These are phyloP conservation scores for Zoanthus solanderi DNA, from an alignment of 92 coral and sea anemone species.

Conservation along the genomic window DNA sequence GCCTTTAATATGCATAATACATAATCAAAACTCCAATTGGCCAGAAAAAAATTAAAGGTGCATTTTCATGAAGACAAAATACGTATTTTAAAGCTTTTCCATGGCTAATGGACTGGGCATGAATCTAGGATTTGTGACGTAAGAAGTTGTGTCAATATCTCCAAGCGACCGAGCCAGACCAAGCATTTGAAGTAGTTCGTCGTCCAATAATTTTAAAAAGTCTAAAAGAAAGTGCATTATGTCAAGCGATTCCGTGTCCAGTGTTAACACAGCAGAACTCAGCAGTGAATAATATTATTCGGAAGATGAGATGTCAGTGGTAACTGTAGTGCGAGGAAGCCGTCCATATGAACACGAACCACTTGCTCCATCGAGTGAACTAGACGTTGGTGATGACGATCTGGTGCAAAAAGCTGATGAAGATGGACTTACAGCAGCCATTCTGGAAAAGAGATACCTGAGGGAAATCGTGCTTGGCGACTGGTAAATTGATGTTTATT, in stretches of 20 bases:
- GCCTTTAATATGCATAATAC: neutral
- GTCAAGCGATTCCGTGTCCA: constrained; percentile 19
- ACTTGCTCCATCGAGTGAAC: constrained; percentile 5
- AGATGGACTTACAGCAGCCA: constrained; percentile 1
- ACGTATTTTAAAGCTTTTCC: too few relatives aligned
- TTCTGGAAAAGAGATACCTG: neutral
- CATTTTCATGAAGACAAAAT: too few relatives aligned
- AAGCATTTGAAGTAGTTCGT: neutral
- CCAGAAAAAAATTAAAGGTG: too few relatives aligned
- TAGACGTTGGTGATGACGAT: neutral
- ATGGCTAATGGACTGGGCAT: constrained; percentile 5
- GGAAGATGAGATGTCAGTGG: neutral
- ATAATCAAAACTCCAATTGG: neutral
- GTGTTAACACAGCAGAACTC: constrained; percentile 1
- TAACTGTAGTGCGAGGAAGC: neutral
- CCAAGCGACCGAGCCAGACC: neutral
- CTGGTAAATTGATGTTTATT: constrained; percentile 9
- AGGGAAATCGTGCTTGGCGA: neutral
- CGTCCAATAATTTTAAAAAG: neutral
- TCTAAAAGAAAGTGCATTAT: neutral
- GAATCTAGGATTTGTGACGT: neutral
- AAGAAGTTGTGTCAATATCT: constrained; percentile 1
- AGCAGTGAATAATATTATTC: neutral
- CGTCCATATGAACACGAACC: constrained; percentile 23
- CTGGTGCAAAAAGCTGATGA: constrained; percentile 3